Evolutionary conservation across 2,888 invertebrate species (phyloP).

Genomic region (Lamellibrachia satsuma): DNA sequence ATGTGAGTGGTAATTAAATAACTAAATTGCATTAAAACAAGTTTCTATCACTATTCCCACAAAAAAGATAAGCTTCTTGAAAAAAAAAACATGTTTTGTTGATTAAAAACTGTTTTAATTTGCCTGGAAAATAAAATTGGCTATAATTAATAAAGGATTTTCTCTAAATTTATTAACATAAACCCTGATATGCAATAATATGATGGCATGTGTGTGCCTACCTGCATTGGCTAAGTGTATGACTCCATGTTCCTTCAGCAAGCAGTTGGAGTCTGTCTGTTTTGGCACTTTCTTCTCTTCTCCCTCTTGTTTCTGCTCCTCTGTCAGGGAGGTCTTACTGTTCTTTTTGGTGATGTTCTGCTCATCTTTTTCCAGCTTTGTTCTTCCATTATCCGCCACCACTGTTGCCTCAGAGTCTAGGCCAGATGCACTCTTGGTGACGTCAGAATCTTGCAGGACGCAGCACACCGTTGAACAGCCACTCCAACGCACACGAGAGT

Average conservation of each 20-base stretch:
- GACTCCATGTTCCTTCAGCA: slow-evolving; percentile 44
- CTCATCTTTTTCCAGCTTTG: slow-evolving; percentile 22
- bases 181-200: background rate
- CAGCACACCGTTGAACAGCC: slow-evolving; percentile 59
- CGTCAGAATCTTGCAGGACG: slow-evolving; percentile 42
- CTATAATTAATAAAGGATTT: no score
- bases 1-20: no score
- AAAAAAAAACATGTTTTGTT: no score
- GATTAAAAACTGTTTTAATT: no score
- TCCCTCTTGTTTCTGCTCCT: background rate
- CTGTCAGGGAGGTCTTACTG: slow-evolving; percentile 28
- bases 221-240: slow-evolving; percentile 62
- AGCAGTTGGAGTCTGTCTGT: background rate
- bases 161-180: no score
- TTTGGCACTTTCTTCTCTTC: background rate
- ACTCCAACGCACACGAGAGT: slow-evolving; percentile 62
- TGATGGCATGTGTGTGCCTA: slow-evolving; percentile 34
- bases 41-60: no score
- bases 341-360: slow-evolving; percentile 32
- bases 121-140: no score
- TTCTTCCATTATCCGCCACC: slow-evolving; percentile 28
- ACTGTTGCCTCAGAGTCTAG: background rate
- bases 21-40: no score
- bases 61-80: no score
- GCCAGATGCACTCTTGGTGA: background rate